A percentile compares a stretch with the other conserved stretches of the same genome.
These are phyloP conservation scores for Rhinolophus sinicus DNA, from an alignment of 2,113 vertebrate genomes.

Conservation along the genomic window DNA sequence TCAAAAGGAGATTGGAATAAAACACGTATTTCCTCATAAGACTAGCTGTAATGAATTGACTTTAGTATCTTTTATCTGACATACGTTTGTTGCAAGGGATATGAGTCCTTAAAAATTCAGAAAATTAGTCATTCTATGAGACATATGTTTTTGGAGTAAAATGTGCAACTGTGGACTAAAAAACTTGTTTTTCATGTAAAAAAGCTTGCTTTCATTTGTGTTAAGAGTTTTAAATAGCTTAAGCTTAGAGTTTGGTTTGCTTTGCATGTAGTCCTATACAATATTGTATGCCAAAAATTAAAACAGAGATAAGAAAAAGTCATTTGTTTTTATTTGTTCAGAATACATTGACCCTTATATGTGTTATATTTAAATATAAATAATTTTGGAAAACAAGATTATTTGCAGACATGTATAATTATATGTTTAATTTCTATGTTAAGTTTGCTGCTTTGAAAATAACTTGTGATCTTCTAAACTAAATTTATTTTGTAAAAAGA, in stretches of 20 bases:
- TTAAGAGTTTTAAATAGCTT: constrained; percentile 49
- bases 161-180: background rate
- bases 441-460: constrained; percentile 48
- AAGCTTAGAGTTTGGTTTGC: constrained; percentile 33
- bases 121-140: background rate
- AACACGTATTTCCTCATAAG: constrained; percentile 19
- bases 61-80: constrained; percentile 15
- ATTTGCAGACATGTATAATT: constrained; percentile 17
- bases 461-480: constrained; percentile 32
- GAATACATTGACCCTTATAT: constrained; percentile 10
- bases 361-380: constrained; percentile 12
- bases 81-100: background rate
- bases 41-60: constrained; percentile 2
- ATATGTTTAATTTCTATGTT: constrained; percentile 20
- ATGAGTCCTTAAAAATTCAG: background rate
- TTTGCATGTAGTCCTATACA: constrained; percentile 19
- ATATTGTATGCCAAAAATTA: constrained; percentile 12
- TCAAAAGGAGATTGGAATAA: constrained; percentile 19
- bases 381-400: constrained; percentile 43
- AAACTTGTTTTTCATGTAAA: background rate
- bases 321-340: constrained; percentile 24
- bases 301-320: background rate
- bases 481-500: constrained; percentile 43
- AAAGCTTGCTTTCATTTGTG: constrained; percentile 48
- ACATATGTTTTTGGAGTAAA: constrained; percentile 23